Conservation (phyloP, 2,797 vertebrate species). For the Mallotus villosus region DNA sequence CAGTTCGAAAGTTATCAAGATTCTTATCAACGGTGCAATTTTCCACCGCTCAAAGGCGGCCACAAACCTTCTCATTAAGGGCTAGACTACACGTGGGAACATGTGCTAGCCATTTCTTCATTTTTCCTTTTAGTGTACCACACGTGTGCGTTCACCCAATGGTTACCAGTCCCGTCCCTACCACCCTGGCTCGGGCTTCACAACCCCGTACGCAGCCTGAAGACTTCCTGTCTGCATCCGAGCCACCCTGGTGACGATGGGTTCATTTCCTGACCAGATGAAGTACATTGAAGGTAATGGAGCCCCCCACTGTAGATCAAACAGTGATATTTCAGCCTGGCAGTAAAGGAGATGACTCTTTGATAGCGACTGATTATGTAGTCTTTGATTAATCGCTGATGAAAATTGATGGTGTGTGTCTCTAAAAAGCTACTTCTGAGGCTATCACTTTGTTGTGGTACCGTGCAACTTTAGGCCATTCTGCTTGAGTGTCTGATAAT, state of each 20-base stretch:
- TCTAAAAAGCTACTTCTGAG: conserved; percentile 8
- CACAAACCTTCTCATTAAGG: conserved; percentile 44
- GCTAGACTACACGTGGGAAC: conserved; percentile 56
- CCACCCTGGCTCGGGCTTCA: conserved; percentile 48
- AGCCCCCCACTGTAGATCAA: conserved; percentile 56
- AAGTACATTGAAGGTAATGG: conserved; percentile 61
- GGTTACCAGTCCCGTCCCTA: conserved; percentile 48
- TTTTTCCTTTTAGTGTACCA: conserved; percentile 42
- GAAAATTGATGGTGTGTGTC: conserved; percentile 20
- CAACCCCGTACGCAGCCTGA: not conserved
- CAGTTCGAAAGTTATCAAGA: conserved; percentile 42
- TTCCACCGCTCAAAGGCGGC: conserved; percentile 51
- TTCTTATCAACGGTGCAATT: conserved; percentile 53
- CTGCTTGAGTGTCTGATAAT: not conserved
- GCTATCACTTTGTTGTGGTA: conserved; percentile 7
- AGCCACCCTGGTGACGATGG: conserved; percentile 21
- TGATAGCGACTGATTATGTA: conserved; percentile 36
- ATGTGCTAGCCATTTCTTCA: conserved; percentile 73
- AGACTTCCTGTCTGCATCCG: conserved; percentile 28
- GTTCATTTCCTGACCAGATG: conserved; percentile 66
- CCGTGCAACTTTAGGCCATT: not conserved
- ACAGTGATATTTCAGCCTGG: conserved; percentile 36
- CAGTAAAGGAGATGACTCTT: conserved; percentile 17
- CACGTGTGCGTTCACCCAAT: conserved; percentile 42
- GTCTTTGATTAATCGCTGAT: conserved; percentile 37